Evolutionary conservation across 2,797 vertebrate genomes (phyloP), one percentile per base, ranked within the genome.

Genomic region (Takifugu rubripes): DNA sequence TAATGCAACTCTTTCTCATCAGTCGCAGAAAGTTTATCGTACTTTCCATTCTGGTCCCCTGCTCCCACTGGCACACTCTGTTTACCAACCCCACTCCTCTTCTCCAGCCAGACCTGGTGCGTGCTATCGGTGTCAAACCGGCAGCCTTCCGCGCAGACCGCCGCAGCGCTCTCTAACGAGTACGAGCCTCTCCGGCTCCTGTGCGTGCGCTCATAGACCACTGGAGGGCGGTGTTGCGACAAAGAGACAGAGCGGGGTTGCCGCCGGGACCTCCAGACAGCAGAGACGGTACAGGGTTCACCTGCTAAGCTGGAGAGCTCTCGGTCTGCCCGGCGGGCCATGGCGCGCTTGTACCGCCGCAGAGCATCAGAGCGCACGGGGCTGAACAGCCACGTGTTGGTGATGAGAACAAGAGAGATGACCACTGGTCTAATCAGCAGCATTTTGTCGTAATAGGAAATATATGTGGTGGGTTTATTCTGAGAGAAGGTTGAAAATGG

Each of bases 271-370:
- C 74, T 83, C 74, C 79, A 80, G 21, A 79, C 75, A 52, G 86
- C 85, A 49, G 90, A 85, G 79, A 91, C 90, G 62, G 92, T 77
- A 70, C 95, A 97, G 42, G 73, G 90, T 61, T 94, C 88, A 78
- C 88, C 84, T 74, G 84, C 77, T 31, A 69, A 58, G 48, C 70
- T 63, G 52, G 79, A 81, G 62, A 86, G 84, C 12, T 70, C 85
- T 3, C 64, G 62, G 75, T 86, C 87, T 12, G 83, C 89, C 65
- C 77, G 87, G 66, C 61, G 83, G 8, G 72, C 87, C 75, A 91
- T 45, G 52, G 83, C 69, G 64, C 82, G 86, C 69, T 90, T 92
- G 74, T 72, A 68, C 17, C 56, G 77, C 80, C 81, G 69, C 57
- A 79, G 79, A 0, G 70, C 77, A 25, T 92, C 87, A 1, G 86